Conservation (phyloP, 2,888 invertebrate genomes). For the Troides oblongomaculatus region DNA sequence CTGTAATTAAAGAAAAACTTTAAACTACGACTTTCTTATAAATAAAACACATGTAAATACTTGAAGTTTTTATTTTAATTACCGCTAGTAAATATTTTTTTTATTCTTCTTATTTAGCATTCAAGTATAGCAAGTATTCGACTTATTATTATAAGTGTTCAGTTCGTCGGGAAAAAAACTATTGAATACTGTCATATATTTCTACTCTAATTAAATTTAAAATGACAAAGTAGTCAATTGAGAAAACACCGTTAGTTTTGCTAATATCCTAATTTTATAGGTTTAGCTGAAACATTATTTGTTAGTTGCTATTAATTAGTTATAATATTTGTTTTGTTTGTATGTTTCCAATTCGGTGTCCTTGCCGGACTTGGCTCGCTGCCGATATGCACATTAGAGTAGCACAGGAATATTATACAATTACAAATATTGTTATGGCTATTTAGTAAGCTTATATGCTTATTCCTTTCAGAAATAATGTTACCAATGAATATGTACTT, state of each 20-base stretch:
- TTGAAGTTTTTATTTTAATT: too few relatives aligned
- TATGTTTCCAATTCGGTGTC: slow-evolving; percentile 17
- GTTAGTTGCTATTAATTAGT: background rate
- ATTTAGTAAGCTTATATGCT: background rate
- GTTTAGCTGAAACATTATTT: background rate
- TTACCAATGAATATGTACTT: background rate
- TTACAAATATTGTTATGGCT: background rate
- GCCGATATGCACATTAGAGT: slow-evolving; percentile 25
- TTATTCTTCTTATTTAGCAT: too few relatives aligned
- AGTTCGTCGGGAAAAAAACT: too few relatives aligned
- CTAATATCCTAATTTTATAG: background rate
- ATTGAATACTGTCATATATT: too few relatives aligned
- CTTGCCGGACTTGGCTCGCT: slow-evolving; percentile 22
- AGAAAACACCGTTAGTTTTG: too few relatives aligned
- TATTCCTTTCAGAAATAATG: background rate
- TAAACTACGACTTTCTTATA: background rate
- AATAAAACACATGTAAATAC: too few relatives aligned
- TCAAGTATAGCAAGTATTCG: too few relatives aligned
- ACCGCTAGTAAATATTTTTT: too few relatives aligned
- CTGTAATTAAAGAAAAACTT: slow-evolving; percentile 40
- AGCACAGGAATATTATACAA: slow-evolving; percentile 17
- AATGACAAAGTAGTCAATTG: too few relatives aligned
- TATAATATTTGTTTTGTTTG: background rate
- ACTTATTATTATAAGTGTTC: too few relatives aligned
- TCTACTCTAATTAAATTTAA: too few relatives aligned